These are phyloP conservation scores for Naja naja DNA, from an alignment of 2,113 vertebrate species.

Conservation along the genomic window DNA sequence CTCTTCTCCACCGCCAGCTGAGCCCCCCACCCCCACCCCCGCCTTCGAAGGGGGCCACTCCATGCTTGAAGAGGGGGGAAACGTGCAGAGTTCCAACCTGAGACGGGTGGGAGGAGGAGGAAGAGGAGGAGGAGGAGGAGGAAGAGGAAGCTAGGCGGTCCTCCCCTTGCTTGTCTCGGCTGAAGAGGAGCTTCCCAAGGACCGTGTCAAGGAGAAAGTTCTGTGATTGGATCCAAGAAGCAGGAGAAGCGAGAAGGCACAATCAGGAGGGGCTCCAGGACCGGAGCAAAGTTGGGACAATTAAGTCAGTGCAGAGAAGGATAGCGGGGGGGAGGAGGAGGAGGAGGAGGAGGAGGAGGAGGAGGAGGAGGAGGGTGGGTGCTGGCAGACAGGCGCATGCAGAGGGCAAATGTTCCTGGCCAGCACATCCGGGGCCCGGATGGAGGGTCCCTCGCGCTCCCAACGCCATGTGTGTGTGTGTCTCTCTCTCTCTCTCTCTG, in stretches of 20 bases:
- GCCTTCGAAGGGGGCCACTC: not conserved
- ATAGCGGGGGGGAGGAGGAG: fast-evolving
- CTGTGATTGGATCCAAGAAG: constrained; percentile 87
- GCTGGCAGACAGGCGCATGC: not conserved
- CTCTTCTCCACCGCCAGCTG: not conserved
- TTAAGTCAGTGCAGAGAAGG: constrained; percentile 28
- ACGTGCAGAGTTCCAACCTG: constrained; percentile 87
- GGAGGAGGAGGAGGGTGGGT: not conserved
- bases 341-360: not conserved
- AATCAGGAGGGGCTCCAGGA: constrained; percentile 64
- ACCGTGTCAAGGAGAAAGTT: constrained; percentile 96
- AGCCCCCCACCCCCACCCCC: not conserved
- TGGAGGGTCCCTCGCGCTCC: not conserved
- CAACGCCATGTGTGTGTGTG: too few species aligned
- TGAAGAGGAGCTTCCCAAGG: constrained; percentile 99
- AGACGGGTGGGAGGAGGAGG: constrained; percentile 76
- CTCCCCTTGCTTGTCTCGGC: constrained; percentile 92
- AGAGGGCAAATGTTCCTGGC: not conserved
- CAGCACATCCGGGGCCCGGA: not conserved
- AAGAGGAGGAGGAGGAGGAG: not conserved
- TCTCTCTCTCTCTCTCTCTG: too few species aligned
- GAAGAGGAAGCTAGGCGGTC: constrained; percentile 62
- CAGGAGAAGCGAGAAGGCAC: constrained; percentile 83
- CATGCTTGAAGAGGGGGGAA: constrained; percentile 60
- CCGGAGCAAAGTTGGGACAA: constrained; percentile 27